Percentiles rank a stretch among this genome's conserved stretches.
Evolutionary conservation across 1,140 invertebrate species (phyloP).

Genomic region (Dendrolimus punctatus): DNA sequence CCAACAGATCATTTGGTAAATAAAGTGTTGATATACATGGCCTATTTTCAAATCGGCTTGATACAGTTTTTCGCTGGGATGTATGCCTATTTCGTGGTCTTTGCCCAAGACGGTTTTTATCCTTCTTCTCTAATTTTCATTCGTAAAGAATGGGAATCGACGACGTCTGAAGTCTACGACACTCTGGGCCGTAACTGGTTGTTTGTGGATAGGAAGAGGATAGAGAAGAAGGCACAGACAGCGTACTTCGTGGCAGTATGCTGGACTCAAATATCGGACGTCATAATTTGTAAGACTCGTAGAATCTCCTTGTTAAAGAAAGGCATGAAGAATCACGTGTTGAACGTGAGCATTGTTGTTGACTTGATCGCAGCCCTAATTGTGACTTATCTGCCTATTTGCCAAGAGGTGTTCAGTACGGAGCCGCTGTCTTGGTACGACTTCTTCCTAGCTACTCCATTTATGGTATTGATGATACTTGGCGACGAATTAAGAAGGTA

Average conservation of each 20-base stretch:
- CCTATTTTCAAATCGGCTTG: constrained; percentile 90
- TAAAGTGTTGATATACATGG: constrained; percentile 79
- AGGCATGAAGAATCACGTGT: constrained; percentile 82
- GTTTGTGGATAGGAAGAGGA: constrained; percentile 75
- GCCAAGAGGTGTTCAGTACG: constrained; percentile 75
- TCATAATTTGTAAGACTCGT: constrained; percentile 87
- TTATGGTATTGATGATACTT: constrained; percentile 81
- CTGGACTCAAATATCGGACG: constrained; percentile 85
- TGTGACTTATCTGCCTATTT: constrained; percentile 80
- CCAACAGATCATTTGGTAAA: constrained; percentile 87
- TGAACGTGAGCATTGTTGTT: constrained; percentile 81
- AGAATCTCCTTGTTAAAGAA: constrained; percentile 83
- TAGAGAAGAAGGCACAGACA: constrained; percentile 86
- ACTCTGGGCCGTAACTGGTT: constrained; percentile 88
- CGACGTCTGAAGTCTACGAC: constrained; percentile 81
- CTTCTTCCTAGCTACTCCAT: constrained; percentile 84
- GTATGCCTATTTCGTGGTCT: constrained; percentile 89
- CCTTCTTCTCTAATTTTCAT: constrained; percentile 75
- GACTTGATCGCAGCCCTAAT: constrained; percentile 77
- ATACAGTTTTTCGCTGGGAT: constrained; percentile 91
- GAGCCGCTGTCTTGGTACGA: constrained; percentile 74
- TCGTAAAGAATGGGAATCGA: constrained; percentile 82
- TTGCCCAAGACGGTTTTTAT: constrained; percentile 89
- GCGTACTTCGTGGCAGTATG: constrained; percentile 87
- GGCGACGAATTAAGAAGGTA: constrained; percentile 84